Conservation (phyloP, 2,888 invertebrate genomes). For the Orthosia gracilis region DNA sequence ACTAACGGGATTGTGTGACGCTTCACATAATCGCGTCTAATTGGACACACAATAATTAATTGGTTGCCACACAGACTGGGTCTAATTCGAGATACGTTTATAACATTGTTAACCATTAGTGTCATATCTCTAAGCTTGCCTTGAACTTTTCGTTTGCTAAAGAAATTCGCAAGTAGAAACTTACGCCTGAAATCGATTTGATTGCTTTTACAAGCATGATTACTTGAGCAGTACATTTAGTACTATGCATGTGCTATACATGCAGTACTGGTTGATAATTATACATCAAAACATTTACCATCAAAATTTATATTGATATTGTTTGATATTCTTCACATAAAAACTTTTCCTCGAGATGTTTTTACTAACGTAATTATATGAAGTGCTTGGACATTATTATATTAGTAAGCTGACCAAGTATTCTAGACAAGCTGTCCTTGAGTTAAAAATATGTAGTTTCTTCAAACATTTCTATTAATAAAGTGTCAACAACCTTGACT, state of each 20-base stretch:
- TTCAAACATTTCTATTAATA: conserved; percentile 23
- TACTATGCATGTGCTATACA: too few species aligned
- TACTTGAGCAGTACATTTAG: background rate
- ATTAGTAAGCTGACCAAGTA: background rate
- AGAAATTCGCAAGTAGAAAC: background rate
- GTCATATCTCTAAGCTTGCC: background rate
- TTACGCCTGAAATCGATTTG: conserved; percentile 1
- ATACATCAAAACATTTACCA: background rate
- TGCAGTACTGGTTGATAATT: background rate
- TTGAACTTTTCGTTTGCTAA: background rate
- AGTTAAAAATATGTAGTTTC: conserved; percentile 34
- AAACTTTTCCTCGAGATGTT: background rate
- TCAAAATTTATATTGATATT: background rate
- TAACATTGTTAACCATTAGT: background rate
- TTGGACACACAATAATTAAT: conserved; percentile 7
- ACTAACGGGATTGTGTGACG: too few species aligned
- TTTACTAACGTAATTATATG: background rate
- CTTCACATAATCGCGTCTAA: conserved; percentile 16
- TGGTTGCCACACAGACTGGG: background rate
- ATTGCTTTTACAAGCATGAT: background rate
- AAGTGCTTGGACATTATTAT: background rate
- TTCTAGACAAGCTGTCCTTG: conserved; percentile 3
- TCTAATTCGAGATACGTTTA: background rate
- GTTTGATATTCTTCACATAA: background rate
- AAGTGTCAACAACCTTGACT: conserved; percentile 50